A percentile compares a stretch with the other conserved stretches of the same genome.
Evolutionary conservation across 1,140 invertebrate species (phyloP).

Genomic region (Trichonephila inaurata): DNA sequence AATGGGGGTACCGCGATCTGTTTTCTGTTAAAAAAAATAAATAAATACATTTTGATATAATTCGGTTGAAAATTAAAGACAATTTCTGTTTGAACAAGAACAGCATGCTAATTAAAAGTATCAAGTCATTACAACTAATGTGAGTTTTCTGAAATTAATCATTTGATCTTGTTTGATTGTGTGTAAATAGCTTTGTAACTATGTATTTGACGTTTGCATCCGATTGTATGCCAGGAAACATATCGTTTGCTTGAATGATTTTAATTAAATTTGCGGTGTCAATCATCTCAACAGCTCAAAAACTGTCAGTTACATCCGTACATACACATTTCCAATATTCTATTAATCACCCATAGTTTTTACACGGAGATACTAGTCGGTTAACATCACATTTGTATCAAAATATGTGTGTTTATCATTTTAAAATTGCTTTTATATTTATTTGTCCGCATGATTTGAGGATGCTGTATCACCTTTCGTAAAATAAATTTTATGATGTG

Average conservation of each 20-base stretch:
- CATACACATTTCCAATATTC: neutral
- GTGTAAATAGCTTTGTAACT: neutral
- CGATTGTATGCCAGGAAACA: constrained; percentile 2
- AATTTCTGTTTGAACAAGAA: neutral
- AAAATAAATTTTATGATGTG: too few species aligned
- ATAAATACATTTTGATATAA: neutral
- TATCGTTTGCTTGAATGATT: neutral
- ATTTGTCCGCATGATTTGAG: too few species aligned
- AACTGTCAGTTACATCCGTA: neutral
- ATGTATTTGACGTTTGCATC: constrained; percentile 14
- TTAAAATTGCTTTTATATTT: too few species aligned
- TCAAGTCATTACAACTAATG: neutral
- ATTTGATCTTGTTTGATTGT: neutral
- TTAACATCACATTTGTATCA: too few species aligned
- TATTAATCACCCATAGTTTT: neutral
- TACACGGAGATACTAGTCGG: neutral
- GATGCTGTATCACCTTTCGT: too few species aligned
- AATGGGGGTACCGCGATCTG: constrained; percentile 58
- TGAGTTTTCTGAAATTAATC: neutral
- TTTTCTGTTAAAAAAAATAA: constrained; percentile 51
- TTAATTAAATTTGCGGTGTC: neutral
- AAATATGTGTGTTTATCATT: too few species aligned
- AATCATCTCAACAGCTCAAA: neutral
- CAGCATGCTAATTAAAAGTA: neutral
- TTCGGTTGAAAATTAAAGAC: neutral